Base-by-base conservation (phyloP, 2,113 vertebrate genomes). In the Neolamprologus devosi region DNA sequence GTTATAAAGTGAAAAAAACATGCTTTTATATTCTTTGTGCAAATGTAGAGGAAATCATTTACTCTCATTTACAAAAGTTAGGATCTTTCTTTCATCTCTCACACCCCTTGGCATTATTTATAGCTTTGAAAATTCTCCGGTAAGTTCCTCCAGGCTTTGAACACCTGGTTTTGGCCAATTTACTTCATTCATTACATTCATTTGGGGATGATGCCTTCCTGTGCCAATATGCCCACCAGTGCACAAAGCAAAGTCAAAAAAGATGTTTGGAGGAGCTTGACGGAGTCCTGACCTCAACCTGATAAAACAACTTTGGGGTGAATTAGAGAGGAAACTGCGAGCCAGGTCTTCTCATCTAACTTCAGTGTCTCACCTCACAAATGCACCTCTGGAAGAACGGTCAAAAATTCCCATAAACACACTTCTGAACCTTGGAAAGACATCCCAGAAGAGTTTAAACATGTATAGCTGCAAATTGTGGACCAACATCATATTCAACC, bases 331-430 rank as follows among this genome's bases (percentile, higher is more conserved):
- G 60, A 37, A 8, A 37, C 19, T 68, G 4, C 4, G 4, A 68
- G 33, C 33, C 60, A 68, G 33, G 11, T 68, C 60, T 68, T 68
- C 4, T 21, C 19, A 13, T 68, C 60, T 37, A 21, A 68, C 7
- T 68, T 68, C 1, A 68, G 60, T 21, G 60, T 68, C 33, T 68
- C 60, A 37, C 0, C 0, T 68, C 11, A 65, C 33, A 65, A 65
- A 8, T 65, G 33, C 33, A 37, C 10, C 1, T 37, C 10, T 3
- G 0, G 0, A 65, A 65, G 33, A 37, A 65, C 1, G 4, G 17
- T 65, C 19, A 68, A 8, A 68, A 68, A 37, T 68, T 68, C 33
- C 60, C 33, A 65, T 65, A 65, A 65, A 21, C 19, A 37, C 60
- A 65, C 30, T 65, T 37, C 60, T 37, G 33, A 65, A 65, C 11